Conservation (phyloP, 1,140 invertebrate genomes). For the Halesus radiatus region DNA sequence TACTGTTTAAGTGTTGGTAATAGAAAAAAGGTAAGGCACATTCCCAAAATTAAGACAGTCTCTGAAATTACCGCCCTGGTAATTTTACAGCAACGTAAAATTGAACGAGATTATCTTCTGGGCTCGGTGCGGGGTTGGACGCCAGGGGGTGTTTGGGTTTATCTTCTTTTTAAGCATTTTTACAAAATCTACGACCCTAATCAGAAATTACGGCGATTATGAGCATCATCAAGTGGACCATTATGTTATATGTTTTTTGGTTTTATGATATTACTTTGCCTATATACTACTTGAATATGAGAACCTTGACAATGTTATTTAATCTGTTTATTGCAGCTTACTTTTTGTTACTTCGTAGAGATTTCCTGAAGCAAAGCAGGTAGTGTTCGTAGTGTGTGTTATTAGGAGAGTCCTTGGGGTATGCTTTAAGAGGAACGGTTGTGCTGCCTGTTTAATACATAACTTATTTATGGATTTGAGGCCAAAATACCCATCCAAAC, state of each 20-base stretch:
- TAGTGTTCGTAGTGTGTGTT: no score
- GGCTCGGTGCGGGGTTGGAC: background rate
- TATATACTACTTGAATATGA: no score
- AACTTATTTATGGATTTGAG: no score
- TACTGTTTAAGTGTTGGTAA: background rate
- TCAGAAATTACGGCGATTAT: conserved; percentile 7
- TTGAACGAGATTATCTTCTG: conserved; percentile 11
- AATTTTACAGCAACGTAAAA: conserved; percentile 21
- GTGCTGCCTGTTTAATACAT: no score
- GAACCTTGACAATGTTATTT: no score
- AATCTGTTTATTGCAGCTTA: no score
- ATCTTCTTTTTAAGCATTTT: conserved; percentile 11
- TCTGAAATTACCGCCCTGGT: conserved; percentile 5
- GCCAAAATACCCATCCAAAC: no score
- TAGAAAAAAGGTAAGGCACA: background rate
- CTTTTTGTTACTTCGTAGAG: no score
- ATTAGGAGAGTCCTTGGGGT: no score
- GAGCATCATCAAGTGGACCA: background rate
- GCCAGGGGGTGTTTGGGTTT: background rate
- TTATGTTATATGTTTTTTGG: background rate
- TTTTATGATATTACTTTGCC: background rate
- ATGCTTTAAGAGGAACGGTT: no score
- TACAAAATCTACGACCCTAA: conserved; percentile 3
- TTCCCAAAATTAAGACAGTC: conserved; percentile 11
- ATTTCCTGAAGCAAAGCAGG: no score